Conservation (phyloP, 2,888 invertebrate genomes). For the Spisula solida region DNA sequence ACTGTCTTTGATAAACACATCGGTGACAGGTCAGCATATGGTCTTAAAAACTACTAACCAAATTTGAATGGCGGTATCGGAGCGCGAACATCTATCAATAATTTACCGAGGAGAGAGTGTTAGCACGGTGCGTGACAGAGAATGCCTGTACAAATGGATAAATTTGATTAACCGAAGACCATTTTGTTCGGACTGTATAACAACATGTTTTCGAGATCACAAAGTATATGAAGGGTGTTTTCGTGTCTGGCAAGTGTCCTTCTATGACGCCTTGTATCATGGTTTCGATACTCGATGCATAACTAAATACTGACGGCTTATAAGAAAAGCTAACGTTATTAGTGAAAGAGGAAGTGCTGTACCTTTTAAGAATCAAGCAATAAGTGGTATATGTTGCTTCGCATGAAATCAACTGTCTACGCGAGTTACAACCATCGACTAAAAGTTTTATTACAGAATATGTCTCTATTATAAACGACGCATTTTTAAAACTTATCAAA, state of each 20-base stretch:
- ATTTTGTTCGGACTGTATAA: constrained; percentile 21
- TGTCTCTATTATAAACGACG: no score
- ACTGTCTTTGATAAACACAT: constrained; percentile 1
- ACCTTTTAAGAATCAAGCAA: no score
- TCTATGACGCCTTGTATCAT: neutral
- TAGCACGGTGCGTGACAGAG: constrained; percentile 20
- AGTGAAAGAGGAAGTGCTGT: no score
- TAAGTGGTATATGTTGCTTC: no score
- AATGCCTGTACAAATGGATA: constrained; percentile 40
- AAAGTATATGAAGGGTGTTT: neutral
- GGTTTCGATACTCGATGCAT: neutral
- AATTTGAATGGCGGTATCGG: constrained; percentile 19
- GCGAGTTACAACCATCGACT: no score
- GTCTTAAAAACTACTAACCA: neutral
- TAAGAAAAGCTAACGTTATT: neutral
- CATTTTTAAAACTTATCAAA: no score
- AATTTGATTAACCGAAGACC: constrained; percentile 39
- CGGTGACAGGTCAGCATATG: neutral
- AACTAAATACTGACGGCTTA: neutral
- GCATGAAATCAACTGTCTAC: no score
- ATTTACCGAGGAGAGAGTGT: constrained; percentile 32
- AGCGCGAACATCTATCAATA: constrained; percentile 39
- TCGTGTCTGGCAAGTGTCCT: neutral
- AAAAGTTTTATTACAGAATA: no score
- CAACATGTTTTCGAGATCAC: neutral